These are phyloP conservation scores for Drosophila equinoxialis DNA, from an alignment of 1,140 invertebrate species.

Conservation along the genomic window DNA sequence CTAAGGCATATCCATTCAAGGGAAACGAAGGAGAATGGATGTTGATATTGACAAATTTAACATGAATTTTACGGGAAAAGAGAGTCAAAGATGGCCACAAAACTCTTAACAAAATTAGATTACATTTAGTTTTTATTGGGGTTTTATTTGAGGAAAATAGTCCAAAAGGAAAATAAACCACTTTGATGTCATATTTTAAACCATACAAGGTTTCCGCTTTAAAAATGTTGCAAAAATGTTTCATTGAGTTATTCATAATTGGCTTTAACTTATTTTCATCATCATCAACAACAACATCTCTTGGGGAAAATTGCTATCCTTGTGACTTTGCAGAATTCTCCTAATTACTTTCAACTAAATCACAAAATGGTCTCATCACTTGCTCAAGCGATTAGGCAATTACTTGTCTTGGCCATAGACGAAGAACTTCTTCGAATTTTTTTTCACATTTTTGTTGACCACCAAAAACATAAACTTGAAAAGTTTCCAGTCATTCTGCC, in stretches of 20 bases:
- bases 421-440: conserved; percentile 18
- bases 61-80: too few species aligned
- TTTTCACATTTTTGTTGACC: conserved; percentile 1
- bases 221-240: neutral
- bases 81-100: neutral
- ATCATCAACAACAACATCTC: too few species aligned
- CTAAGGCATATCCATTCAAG: neutral
- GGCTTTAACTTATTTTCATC: neutral
- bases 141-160: too few species aligned
- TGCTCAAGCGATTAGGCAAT: conserved; percentile 52
- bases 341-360: conserved; percentile 33
- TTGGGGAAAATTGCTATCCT: conserved; percentile 13
- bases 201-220: neutral
- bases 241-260: conserved; percentile 7
- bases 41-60: neutral
- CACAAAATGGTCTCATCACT: conserved; percentile 28
- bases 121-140: too few species aligned
- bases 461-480: conserved; percentile 28
- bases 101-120: too few species aligned
- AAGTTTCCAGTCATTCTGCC: conserved; percentile 38
- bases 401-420: conserved; percentile 21
- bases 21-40: neutral
- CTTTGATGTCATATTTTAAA: too few species aligned
- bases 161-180: too few species aligned
- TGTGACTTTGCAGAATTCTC: conserved; percentile 36